These are phyloP conservation scores for Hypotaenidia philippensis DNA, from an alignment of 2,797 vertebrate genomes.

Conservation along the genomic window DNA sequence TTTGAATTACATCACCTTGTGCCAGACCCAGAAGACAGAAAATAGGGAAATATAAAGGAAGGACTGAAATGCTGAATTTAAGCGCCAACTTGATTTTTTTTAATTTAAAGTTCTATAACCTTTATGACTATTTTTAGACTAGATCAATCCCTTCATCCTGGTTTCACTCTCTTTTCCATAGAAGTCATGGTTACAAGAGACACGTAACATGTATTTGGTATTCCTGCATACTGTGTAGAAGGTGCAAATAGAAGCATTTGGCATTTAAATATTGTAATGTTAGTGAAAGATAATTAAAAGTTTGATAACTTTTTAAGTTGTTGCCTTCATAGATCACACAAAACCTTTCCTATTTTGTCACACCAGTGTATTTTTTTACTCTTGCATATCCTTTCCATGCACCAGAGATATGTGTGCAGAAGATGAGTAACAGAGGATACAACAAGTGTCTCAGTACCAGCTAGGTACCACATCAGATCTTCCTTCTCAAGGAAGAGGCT, in stretches of 20 bases:
- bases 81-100: neutral
- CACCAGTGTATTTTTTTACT: neutral
- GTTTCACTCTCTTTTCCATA: neutral
- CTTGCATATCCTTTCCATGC: neutral
- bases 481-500: neutral
- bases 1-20: neutral
- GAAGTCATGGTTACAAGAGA: neutral
- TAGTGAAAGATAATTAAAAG: neutral
- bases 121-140: neutral
- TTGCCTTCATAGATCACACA: neutral
- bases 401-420: neutral
- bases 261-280: neutral
- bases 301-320: neutral
- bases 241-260: neutral
- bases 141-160: neutral
- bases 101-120: neutral
- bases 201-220: neutral
- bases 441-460: neutral
- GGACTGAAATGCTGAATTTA: neutral
- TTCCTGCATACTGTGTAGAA: neutral
- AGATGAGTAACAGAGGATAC: neutral
- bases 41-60: neutral
- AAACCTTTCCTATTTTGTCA: neutral
- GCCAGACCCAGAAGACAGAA: neutral
- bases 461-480: neutral